These are phyloP conservation scores for Alethe castanea DNA, from an alignment of 2,113 vertebrate genomes.

Conservation along the genomic window DNA sequence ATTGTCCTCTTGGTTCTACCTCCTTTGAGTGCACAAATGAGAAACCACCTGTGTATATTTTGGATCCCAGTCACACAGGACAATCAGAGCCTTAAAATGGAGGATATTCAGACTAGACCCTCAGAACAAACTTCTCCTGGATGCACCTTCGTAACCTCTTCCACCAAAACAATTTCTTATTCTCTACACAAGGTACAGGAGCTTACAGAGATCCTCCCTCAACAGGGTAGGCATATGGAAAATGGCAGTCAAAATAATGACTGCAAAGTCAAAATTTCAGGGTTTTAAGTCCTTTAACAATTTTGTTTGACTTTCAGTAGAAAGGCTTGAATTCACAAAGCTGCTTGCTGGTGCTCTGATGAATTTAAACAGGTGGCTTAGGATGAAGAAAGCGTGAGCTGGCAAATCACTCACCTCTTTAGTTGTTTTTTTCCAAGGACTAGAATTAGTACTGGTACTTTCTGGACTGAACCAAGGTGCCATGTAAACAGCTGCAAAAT, in stretches of 20 bases:
- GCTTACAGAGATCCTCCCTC: not conserved
- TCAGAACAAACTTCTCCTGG: not conserved
- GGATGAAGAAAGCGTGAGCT: not conserved
- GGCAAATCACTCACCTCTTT: not conserved
- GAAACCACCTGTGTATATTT: not conserved
- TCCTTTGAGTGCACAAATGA: not conserved
- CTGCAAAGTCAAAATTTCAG: not conserved
- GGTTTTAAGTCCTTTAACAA: not conserved
- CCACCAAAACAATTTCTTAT: not conserved
- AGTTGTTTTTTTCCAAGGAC: not conserved
- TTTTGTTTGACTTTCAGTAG: not conserved
- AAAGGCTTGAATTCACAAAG: not conserved
- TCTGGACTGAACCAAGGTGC: not conserved
- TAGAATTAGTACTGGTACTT: not conserved
- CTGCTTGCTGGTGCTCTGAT: not conserved
- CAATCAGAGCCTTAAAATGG: not conserved
- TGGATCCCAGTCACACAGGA: not conserved
- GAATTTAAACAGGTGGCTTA: not conserved
- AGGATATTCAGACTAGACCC: not conserved
- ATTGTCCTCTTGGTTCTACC: not conserved
- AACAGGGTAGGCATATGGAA: not conserved
- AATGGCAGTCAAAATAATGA: not conserved
- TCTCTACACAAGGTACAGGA: not conserved
- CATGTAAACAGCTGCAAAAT: not conserved
- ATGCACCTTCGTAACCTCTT: not conserved